Base-by-base conservation (phyloP, 2,888 invertebrate species). In the Dicroscelio sp. region DNA sequence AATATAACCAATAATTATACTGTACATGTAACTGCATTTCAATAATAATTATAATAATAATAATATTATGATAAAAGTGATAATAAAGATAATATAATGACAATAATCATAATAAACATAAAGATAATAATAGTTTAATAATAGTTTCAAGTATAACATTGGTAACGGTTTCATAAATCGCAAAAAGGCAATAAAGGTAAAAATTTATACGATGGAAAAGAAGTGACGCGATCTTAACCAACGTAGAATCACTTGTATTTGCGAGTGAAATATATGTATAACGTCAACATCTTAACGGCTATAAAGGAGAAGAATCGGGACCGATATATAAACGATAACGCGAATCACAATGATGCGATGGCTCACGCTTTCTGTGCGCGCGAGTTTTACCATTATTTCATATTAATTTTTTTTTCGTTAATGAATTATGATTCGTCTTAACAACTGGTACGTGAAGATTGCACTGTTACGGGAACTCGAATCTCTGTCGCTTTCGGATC, bases 281-380 rank as follows among this genome's bases (percentile, higher is more conserved):
- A 96, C 96, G 96, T 96, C 96, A 96, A 96, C 96, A 96, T 96
- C 96, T 96, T 96, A 96, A 95, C 91, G 93, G 93, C 95, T 96
- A 96, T 93, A 91, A 93, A 93, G 94, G 93, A 94, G 92, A 88
- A 94, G 94, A 90, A 91, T 93, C 88, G 86, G 92, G 94, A 91
- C 92, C 88, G 91, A 90, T 92, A 95, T 96, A 96, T 95, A 96
- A 96, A 96, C 96, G 95, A 96, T 96, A 96, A 96, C 96, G 96
- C 96, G 95, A 96, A 96, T 96, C 96, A 96, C 96, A 96, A 96
- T 96, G 95, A 96, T 96, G 96, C 96, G 96, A 96, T 95, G 95
- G 95, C 93, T 95, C 94, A 91, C 92, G 93, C 91, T 92, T 52
- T 86, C 35, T 67, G 75, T 78, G 88, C 30, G 86, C 88, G 88